Conservation (phyloP, 2,113 vertebrate genomes). For the Pseudopodoces humilis region DNA sequence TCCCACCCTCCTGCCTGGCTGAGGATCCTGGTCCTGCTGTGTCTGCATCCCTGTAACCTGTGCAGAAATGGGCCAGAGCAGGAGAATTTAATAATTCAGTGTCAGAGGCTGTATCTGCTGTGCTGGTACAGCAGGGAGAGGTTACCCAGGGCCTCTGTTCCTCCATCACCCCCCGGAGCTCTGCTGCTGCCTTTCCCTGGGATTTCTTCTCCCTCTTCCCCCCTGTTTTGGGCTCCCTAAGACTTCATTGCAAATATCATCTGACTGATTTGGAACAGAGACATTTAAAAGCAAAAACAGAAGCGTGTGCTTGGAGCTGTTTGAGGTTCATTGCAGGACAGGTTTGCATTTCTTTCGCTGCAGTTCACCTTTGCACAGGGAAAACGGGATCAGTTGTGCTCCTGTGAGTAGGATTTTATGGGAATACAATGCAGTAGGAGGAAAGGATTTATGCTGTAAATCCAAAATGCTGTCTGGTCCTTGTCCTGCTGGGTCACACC, state of each 20-base stretch:
- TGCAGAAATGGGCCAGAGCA: neutral
- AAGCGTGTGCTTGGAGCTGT: neutral
- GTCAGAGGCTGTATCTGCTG: rapidly evolving
- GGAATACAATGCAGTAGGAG: neutral
- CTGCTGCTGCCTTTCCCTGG: neutral
- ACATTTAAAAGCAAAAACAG: neutral
- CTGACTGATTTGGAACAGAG: constrained; percentile 9
- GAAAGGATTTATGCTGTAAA: neutral
- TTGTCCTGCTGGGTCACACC: neutral
- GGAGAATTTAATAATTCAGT: neutral
- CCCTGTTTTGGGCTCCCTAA: neutral
- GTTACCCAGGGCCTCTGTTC: neutral
- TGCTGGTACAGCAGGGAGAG: neutral
- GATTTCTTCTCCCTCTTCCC: neutral
- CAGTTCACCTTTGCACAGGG: neutral
- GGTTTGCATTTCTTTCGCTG: neutral
- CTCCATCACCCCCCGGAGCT: neutral
- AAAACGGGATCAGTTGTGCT: neutral
- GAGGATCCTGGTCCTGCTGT: neutral
- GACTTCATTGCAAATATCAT: neutral
- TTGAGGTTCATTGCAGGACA: neutral
- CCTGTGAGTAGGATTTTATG: rapidly evolving
- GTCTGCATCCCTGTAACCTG: rapidly evolving
- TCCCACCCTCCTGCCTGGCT: neutral
- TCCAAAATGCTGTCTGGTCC: neutral